Evolutionary conservation across 2,797 vertebrate genomes (phyloP), one percentile per base, ranked within the genome.

Genomic region (Gallinago solitaria): DNA sequence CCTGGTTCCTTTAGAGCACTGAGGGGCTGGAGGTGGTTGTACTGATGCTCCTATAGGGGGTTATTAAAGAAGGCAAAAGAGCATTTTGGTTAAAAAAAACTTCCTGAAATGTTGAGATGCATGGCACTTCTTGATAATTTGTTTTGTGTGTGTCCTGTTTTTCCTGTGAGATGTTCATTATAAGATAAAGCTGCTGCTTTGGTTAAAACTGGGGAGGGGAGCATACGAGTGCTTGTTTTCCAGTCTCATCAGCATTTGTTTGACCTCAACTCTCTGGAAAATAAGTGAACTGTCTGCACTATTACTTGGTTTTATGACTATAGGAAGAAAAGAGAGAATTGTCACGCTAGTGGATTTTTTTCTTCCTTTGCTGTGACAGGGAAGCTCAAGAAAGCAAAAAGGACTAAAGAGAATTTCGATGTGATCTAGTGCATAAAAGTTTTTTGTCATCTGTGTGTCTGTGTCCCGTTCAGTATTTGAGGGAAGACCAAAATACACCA

Each of bases 371-470:
- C 11, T 17, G 16, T 90, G 65, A 56, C 9, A 2, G 41, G 12
- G 18, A 82, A 70, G 27, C 30, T 83, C 24, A 81, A 82, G 59
- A 65, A 90, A 64, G 33, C 35, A 35, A 54, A 77, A 91, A 81
- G 41, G 6, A 24, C 35, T 78, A 4, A 24, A 57, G 12, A 3
- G 1, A 7, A n/a, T 89, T 89, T 51, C 73, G 13, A 60, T 21
- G 16, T 67, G 10, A 37, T 82, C 21, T 77, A 37, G 51, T 39
- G 5, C 1, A 1, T 81, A 27, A 32, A 59, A 32, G 32, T 56
- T 33, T 53, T 61, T 54, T 21, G 25, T 57, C 19, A 20, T 54
- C n/a, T 51, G 0, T 28, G 20, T 86, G 12, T 5, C 20, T 12
- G 16, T 53, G 51, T 53, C 51, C 51, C 4, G 7, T 57, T 8